Conservation (phyloP, 2,888 invertebrate genomes). For the Thelaira solivaga region DNA sequence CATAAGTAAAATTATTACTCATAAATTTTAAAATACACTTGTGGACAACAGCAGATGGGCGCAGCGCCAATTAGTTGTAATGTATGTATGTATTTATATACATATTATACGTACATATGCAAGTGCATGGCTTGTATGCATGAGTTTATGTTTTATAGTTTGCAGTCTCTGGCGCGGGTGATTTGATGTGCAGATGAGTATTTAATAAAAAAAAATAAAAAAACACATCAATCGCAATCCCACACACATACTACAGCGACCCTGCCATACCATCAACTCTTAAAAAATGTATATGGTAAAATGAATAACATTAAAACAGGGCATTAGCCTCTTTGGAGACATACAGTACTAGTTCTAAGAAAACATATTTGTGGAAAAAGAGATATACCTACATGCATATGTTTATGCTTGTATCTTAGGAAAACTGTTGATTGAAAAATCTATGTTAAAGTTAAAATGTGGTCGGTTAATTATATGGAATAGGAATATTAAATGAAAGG, state of each 20-base stretch:
- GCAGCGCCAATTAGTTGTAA: constrained; percentile 26
- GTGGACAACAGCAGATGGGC: constrained; percentile 27
- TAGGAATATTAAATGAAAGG: too few relatives aligned
- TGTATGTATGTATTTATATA: too few relatives aligned
- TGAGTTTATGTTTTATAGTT: too few relatives aligned
- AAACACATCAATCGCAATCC: constrained; percentile 23
- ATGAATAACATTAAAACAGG: constrained; percentile 2
- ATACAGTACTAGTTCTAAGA: constrained; percentile 11
- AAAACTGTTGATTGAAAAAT: too few relatives aligned
- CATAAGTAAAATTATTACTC: constrained; percentile 38
- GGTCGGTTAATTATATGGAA: too few relatives aligned
- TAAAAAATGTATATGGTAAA: background rate
- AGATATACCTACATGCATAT: too few relatives aligned
- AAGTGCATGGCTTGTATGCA: too few relatives aligned
- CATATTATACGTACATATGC: too few relatives aligned
- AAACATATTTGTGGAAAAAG: too few relatives aligned
- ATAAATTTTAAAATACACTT: constrained; percentile 43
- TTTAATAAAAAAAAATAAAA: constrained; percentile 25
- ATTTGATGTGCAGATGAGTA: constrained; percentile 23
- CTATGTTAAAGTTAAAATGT: too few relatives aligned
- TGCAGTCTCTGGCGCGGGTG: constrained; percentile 47
- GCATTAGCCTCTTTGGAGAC: constrained; percentile 41
- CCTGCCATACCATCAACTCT: background rate
- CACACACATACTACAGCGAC: constrained; percentile 2
- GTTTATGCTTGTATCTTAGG: too few relatives aligned